phyloP scores from a whole-genome alignment of 1,140 invertebrate genomes.

The Bombus difficillimus region DNA sequence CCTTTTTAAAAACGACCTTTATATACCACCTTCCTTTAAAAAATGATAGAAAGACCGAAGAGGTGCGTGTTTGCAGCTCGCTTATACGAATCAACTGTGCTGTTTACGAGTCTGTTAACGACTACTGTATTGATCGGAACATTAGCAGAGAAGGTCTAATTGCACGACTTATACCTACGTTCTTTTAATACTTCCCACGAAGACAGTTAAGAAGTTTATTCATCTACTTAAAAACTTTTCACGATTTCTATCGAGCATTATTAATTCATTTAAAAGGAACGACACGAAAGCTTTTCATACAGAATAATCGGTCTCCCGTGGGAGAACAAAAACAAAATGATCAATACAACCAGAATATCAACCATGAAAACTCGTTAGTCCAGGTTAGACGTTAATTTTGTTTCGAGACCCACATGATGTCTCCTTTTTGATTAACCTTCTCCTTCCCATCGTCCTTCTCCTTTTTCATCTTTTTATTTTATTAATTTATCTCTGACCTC shows the following conservation, averaged over 20 bases:
- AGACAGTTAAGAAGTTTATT: neutral
- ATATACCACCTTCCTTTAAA: neutral
- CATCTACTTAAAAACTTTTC: neutral
- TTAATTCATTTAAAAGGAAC: neutral
- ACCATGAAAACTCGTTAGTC: neutral
- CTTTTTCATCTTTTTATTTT: neutral
- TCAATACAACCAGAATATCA: neutral
- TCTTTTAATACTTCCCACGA: neutral
- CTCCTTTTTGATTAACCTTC: constrained; percentile 2
- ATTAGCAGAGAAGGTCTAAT: constrained; percentile 3
- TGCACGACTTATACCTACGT: neutral
- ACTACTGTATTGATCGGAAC: neutral
- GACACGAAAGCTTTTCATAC: neutral
- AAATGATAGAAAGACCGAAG: neutral
- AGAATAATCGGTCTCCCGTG: neutral
- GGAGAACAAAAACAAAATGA: neutral
- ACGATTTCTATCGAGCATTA: neutral
- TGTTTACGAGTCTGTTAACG: constrained; percentile 5
- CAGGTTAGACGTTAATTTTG: neutral
- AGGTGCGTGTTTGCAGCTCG: neutral
- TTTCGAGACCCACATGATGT: neutral
- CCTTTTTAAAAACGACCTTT: neutral
- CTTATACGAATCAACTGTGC: neutral
- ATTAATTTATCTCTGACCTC: neutral
- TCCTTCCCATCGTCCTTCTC: too few relatives aligned